These are phyloP conservation scores for Noctua comes DNA, from an alignment of 2,888 invertebrate species.

Conservation along the genomic window DNA sequence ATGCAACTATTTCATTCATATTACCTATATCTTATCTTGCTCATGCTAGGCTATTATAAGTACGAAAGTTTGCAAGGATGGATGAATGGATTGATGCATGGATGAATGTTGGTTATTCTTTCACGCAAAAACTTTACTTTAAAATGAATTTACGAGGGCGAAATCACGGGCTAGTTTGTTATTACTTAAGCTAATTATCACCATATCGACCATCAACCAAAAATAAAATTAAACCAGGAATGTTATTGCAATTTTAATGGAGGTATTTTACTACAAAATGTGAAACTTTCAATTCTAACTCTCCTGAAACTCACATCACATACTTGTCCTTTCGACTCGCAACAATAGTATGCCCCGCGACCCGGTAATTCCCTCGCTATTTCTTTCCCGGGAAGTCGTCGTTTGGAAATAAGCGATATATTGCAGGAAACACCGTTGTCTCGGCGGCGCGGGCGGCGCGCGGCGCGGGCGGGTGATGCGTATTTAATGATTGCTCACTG, in stretches of 20 bases:
- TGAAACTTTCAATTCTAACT: neutral
- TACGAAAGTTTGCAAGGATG: neutral
- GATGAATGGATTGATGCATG: neutral
- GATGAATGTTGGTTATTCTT: neutral
- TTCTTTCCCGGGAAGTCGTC: constrained; percentile 67
- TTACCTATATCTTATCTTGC: neutral
- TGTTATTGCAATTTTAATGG: neutral
- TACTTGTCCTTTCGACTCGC: neutral
- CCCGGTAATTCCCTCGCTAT: constrained; percentile 72
- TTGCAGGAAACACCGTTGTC: constrained; percentile 63
- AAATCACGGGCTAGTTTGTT: neutral
- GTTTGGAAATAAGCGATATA: constrained; percentile 71
- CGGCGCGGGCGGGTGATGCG: constrained; percentile 72
- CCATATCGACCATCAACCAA: neutral
- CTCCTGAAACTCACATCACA: neutral
- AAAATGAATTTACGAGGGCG: too few relatives aligned
- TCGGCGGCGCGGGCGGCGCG: constrained; percentile 42
- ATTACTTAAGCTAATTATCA: neutral
- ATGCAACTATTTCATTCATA: neutral
- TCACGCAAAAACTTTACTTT: neutral
- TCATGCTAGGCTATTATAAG: neutral
- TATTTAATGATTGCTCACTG: constrained; percentile 75
- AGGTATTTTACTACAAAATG: neutral
- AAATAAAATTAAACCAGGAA: neutral
- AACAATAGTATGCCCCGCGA: constrained; percentile 47